These are phyloP conservation scores for Neoaliturus tenellus DNA, from an alignment of 2,888 invertebrate species.

Conservation along the genomic window DNA sequence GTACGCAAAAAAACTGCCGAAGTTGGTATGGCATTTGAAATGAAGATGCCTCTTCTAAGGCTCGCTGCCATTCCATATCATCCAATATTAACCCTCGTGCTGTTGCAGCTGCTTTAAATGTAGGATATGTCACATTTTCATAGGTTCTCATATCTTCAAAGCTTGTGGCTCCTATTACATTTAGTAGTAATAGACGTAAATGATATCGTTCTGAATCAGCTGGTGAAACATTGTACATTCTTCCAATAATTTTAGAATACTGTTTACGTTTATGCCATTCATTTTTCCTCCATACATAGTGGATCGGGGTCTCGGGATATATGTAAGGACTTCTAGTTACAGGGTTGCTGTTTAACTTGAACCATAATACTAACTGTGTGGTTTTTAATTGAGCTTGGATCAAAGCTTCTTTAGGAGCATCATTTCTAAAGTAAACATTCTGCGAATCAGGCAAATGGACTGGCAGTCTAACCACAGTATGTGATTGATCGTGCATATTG, in stretches of 20 bases:
- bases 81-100: constrained; percentile 68
- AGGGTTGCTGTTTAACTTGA: constrained; percentile 40
- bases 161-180: constrained; percentile 64
- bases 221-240: too few species aligned
- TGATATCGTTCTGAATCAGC: constrained; percentile 39
- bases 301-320: constrained; percentile 36
- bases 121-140: constrained; percentile 65
- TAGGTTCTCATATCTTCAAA: constrained; percentile 67
- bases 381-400: constrained; percentile 9
- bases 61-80: constrained; percentile 66
- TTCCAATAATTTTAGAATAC: constrained; percentile 6
- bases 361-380: constrained; percentile 19
- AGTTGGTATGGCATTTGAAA: constrained; percentile 67
- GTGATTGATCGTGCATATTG: too few species aligned
- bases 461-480: too few species aligned
- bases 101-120: constrained; percentile 67
- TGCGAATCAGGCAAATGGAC: too few species aligned
- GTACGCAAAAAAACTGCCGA: constrained; percentile 67
- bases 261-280: constrained; percentile 26
- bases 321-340: constrained; percentile 25
- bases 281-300: constrained; percentile 4
- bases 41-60: constrained; percentile 65
- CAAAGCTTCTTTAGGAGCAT: too few species aligned
- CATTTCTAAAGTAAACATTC: too few species aligned
- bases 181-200: constrained; percentile 64